Conservation (phyloP, 2,797 vertebrate genomes). For the Gadopsis marmoratus region DNA sequence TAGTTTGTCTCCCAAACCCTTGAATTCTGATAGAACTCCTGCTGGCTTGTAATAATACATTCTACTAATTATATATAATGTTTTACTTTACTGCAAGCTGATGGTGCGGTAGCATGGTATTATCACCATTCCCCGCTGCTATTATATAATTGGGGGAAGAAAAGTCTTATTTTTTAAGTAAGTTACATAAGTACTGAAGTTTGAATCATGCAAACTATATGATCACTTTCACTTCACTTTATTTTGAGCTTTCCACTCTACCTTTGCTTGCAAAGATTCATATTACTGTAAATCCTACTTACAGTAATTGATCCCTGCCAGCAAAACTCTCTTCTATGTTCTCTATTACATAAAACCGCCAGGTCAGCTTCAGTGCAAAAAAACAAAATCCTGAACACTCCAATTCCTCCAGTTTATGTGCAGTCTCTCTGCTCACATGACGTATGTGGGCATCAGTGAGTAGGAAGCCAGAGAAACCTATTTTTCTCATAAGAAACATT, state of each 20-base stretch:
- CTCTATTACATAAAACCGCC: constrained; percentile 10
- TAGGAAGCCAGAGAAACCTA: constrained; percentile 9
- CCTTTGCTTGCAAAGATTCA: not conserved
- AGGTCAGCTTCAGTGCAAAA: constrained; percentile 1
- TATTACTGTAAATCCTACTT: not conserved
- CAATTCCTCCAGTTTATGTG: constrained; percentile 13
- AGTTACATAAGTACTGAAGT: too few relatives aligned
- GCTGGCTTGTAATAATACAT: not conserved
- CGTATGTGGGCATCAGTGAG: constrained; percentile 4
- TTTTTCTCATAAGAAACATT: constrained; percentile 16
- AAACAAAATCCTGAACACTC: not conserved
- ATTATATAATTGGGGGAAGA: not conserved
- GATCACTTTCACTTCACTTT: not conserved
- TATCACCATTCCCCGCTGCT: not conserved
- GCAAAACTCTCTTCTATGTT: not conserved
- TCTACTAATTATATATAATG: not conserved
- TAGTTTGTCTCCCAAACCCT: not conserved
- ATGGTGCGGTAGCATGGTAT: not conserved
- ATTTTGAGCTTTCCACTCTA: not conserved
- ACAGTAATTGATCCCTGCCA: constrained; percentile 15
- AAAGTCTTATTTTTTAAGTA: too few relatives aligned
- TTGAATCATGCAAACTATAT: not conserved
- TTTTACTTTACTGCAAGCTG: constrained; percentile 19
- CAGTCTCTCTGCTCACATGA: constrained; percentile 14
- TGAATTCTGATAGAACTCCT: not conserved